Percentiles rank a stretch among this genome's conserved stretches.
Evolutionary conservation across 2,888 invertebrate genomes (phyloP).

Genomic region (Sclerodermus sp.): DNA sequence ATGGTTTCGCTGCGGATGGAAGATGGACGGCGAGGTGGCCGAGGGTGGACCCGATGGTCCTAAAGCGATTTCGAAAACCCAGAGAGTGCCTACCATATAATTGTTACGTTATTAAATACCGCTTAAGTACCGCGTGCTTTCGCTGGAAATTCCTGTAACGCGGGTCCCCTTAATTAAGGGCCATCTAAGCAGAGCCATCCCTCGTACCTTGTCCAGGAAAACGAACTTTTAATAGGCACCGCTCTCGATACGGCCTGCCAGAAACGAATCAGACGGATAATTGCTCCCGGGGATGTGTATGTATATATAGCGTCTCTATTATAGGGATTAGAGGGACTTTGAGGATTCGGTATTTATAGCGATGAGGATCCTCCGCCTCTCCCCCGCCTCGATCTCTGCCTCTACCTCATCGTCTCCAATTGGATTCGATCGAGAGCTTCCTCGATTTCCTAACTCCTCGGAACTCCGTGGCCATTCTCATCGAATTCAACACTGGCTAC

Average conservation of each 20-base stretch:
- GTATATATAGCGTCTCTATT: neutral
- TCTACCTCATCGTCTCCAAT: no score
- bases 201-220: slow-evolving; percentile 32
- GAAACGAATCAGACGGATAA: slow-evolving; percentile 32
- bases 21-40: no score
- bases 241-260: slow-evolving; percentile 23
- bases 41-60: no score
- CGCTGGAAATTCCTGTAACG: slow-evolving; percentile 33
- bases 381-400: neutral
- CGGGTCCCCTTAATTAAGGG: slow-evolving; percentile 40
- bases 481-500: neutral
- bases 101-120: slow-evolving; percentile 57
- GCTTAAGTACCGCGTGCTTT: slow-evolving; percentile 41
- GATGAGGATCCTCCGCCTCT: slow-evolving; percentile 12
- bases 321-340: neutral
- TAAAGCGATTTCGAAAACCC: slow-evolving; percentile 29
- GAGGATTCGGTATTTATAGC: slow-evolving; percentile 23
- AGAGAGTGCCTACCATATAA: slow-evolving; percentile 54
- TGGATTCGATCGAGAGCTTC: no score
- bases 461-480: neutral
- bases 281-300: slow-evolving; percentile 17
- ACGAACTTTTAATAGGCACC: slow-evolving; percentile 42
- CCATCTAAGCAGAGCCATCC: no score
- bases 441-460: neutral
- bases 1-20: no score